Conservation (phyloP, 2,888 invertebrate species). For the Drosophila pseudotakahashii region DNA sequence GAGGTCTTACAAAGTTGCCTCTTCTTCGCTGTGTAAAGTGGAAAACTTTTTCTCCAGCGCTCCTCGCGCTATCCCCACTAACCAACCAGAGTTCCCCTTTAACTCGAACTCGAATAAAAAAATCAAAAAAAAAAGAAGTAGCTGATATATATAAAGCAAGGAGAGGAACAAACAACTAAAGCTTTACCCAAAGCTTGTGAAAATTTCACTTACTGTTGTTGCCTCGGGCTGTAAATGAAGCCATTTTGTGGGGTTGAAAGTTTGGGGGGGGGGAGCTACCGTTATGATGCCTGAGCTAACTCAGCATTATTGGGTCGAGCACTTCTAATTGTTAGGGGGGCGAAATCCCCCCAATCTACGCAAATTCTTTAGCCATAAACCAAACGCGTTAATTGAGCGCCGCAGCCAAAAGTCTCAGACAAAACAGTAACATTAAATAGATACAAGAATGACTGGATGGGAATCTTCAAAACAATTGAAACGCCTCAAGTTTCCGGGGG, state of each 20-base stretch:
- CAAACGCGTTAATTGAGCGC: conserved; percentile 76
- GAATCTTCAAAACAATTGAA: conserved; percentile 41
- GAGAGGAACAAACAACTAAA: conserved; percentile 31
- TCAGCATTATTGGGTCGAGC: conserved; percentile 48
- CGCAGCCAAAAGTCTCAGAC: conserved; percentile 29
- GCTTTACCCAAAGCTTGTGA: conserved; percentile 43
- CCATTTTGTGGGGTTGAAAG: conserved; percentile 50
- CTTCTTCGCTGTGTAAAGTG: conserved; percentile 64
- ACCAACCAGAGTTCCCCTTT: conserved; percentile 15
- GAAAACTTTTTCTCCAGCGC: conserved; percentile 61
- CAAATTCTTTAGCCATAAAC: conserved; percentile 63
- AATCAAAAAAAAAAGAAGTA: background rate
- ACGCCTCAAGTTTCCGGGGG: conserved; percentile 15
- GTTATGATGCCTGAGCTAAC: conserved; percentile 37
- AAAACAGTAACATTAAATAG: conserved; percentile 62
- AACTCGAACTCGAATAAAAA: background rate
- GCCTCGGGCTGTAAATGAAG: conserved; percentile 59
- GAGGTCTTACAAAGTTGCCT: conserved; percentile 44
- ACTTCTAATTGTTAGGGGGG: conserved; percentile 57
- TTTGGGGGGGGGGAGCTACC: conserved; percentile 2
- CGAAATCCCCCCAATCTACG: conserved; percentile 19
- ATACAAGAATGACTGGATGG: conserved; percentile 18
- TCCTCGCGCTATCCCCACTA: conserved; percentile 26
- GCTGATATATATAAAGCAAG: background rate
- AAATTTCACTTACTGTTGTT: conserved; percentile 45